phyloP scores from a whole-genome alignment of 2,113 vertebrate genomes.

The Galbula dea region DNA sequence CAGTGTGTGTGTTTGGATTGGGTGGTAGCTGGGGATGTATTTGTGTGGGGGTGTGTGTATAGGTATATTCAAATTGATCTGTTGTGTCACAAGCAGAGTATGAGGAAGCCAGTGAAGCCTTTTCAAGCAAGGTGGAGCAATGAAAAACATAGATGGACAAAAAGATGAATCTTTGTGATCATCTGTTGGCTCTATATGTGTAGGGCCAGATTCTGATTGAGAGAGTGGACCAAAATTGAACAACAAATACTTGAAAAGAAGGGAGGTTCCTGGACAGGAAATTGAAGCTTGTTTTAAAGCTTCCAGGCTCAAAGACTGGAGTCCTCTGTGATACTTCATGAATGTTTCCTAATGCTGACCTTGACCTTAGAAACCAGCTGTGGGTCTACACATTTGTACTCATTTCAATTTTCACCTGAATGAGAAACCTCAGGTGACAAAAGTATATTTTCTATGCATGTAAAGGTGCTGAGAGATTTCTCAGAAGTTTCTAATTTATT shows the following conservation, averaged over 20 bases:
- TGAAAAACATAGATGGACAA: neutral
- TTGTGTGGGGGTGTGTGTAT: no score
- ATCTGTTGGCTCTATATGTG: neutral
- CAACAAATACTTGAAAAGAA: neutral
- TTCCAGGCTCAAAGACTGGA: neutral
- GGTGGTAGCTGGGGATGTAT: no score
- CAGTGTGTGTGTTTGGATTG: no score
- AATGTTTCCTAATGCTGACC: neutral
- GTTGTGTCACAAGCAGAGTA: neutral
- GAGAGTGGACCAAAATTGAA: neutral
- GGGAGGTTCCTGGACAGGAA: neutral
- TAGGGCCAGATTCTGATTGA: neutral
- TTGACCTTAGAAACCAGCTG: neutral
- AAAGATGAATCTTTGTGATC: neutral
- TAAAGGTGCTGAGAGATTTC: conserved; percentile 73
- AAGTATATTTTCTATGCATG: accelerated
- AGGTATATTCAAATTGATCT: neutral
- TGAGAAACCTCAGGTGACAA: neutral
- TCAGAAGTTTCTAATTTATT: neutral
- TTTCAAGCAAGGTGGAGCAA: neutral
- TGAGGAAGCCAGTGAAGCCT: neutral
- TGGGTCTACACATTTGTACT: neutral
- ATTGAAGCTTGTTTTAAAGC: neutral
- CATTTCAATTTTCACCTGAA: neutral
- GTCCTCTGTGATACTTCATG: neutral